Evolutionary conservation across 1,140 invertebrate genomes (phyloP).

Genomic region (Drosophila tristis): DNA sequence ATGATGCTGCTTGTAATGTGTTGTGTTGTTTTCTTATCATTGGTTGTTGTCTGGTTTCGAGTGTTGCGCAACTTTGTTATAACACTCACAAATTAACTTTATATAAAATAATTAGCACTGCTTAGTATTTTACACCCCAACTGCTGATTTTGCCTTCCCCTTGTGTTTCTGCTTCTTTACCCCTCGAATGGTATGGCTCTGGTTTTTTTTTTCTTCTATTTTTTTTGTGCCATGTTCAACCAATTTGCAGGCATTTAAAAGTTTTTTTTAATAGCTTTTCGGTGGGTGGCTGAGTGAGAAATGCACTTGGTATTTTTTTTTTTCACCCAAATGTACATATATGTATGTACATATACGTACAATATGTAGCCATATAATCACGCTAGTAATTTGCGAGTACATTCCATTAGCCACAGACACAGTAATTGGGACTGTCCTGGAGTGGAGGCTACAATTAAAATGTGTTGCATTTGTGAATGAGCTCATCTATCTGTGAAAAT

Average conservation of each 20-base stretch:
- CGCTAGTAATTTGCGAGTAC: neutral
- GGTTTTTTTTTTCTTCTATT: neutral
- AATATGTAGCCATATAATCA: neutral
- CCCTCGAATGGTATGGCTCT: neutral
- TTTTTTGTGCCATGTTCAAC: slow-evolving; percentile 43
- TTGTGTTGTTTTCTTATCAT: neutral
- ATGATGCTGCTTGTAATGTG: slow-evolving; percentile 14
- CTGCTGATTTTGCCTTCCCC: slow-evolving; percentile 14
- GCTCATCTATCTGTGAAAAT: slow-evolving; percentile 12
- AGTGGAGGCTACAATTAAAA: neutral
- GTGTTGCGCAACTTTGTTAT: slow-evolving; percentile 43
- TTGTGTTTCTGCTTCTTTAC: slow-evolving; percentile 5
- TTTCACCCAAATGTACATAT: neutral
- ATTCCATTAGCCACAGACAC: slow-evolving; percentile 1
- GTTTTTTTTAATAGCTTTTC: slow-evolving; percentile 16
- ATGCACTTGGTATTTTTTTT: slow-evolving; percentile 5
- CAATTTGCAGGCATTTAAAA: slow-evolving; percentile 50
- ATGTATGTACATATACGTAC: neutral
- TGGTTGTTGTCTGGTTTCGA: too few species aligned
- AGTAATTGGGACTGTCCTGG: too few species aligned
- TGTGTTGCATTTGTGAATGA: slow-evolving; percentile 6
- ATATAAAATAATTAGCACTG: slow-evolving; percentile 46
- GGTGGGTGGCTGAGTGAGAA: slow-evolving; percentile 2
- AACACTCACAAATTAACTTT: slow-evolving; percentile 34
- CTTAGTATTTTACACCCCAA: slow-evolving; percentile 56